Base-by-base conservation (phyloP, 64 coral and sea anemone species). In the Orbicella faveolata region DNA sequence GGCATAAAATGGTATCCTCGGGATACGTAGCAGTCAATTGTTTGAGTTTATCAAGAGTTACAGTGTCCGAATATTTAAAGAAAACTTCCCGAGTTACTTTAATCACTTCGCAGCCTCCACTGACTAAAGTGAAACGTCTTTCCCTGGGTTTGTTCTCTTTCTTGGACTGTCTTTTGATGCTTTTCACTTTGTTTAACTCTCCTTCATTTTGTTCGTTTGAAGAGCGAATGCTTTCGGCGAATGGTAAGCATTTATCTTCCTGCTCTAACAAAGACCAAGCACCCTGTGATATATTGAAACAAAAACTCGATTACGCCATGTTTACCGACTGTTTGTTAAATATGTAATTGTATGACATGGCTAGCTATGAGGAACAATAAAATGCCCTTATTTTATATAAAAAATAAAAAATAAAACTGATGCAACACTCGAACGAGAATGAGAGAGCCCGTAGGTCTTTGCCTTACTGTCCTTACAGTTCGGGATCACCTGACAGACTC, bases 81-180 rank as follows among this genome's bases (percentile, higher is more conserved):
- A 94, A 93, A 36, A 34, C 63, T 25, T 96, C 92, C 61, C 94
- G 94, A 0, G 95, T 80, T 48, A 96, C 87, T 66, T 96, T 96
- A 44, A 96, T 88, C 12, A 96, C 84, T 63, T 94, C 95, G 59
- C 95, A 96, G 9, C 95, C 95, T 21, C 74, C 52, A 63, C 95
- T 96, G 72, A 96, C 81, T 4, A 96, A 79, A 37, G 79, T 90
- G 39, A 96, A 89, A 19, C 84, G 69, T 75, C 95, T 90, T 23
- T 93, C 53, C 39, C 51, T 52, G n/a, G 63, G 74, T 77, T 76
- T 88, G 1, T 76, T 70, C 26, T 87, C 15, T 77, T 84, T 17
- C 9, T 55, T 39, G 9, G 34, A 2, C n/a, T 70, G 44, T 52
- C 20, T 9, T 44, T 65, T 80, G 41, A 21, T 52, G 9, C 36